Conservation (phyloP, 2,113 vertebrate genomes). For the Tragulus kanchil region DNA sequence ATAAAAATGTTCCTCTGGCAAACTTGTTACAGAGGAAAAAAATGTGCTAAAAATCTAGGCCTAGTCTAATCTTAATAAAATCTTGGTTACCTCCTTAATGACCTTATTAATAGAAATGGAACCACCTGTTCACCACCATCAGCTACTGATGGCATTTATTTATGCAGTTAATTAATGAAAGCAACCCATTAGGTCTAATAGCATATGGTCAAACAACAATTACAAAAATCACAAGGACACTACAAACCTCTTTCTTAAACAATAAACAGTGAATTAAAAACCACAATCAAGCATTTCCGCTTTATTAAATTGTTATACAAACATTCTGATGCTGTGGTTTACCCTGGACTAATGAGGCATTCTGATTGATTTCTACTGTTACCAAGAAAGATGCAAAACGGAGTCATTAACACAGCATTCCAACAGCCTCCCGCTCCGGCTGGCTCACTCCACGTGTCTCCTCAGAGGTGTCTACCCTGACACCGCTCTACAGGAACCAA, state of each 20-base stretch:
- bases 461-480: background rate
- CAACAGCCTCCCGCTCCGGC: conserved; percentile 58
- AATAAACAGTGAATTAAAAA: conserved; percentile 82
- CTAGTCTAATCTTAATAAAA: conserved; percentile 61
- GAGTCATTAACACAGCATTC: conserved; percentile 79
- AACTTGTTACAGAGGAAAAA: conserved; percentile 53
- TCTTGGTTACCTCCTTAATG: conserved; percentile 46
- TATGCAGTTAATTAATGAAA: conserved; percentile 76
- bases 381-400: conserved; percentile 78
- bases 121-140: conserved; percentile 46
- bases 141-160: conserved; percentile 76
- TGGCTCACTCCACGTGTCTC: background rate
- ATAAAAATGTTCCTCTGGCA: conserved; percentile 38
- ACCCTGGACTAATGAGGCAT: conserved; percentile 85
- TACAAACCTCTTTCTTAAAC: conserved; percentile 80
- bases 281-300: conserved; percentile 79
- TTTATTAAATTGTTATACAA: conserved; percentile 85
- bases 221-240: conserved; percentile 82
- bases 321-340: conserved; percentile 87
- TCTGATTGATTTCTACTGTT: conserved; percentile 85
- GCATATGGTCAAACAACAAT: conserved; percentile 75
- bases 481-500: background rate
- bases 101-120: conserved; percentile 59
- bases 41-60: conserved; percentile 51
- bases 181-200: conserved; percentile 70